Percentiles rank a stretch among this genome's conserved stretches.
These are phyloP conservation scores for Magallana gigas DNA, from an alignment of 1,140 invertebrate species.

Conservation along the genomic window DNA sequence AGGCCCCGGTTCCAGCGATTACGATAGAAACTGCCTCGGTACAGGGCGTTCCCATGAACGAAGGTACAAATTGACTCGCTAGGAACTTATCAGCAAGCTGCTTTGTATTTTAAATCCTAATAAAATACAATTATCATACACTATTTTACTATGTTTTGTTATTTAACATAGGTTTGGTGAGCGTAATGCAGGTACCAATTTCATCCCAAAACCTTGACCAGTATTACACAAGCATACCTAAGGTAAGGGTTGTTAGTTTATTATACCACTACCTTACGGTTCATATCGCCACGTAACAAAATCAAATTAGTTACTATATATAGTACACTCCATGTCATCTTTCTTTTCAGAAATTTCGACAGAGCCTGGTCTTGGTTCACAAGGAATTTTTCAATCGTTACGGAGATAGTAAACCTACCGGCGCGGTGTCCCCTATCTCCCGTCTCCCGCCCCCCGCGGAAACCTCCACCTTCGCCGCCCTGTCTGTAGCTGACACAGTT, in stretches of 20 bases:
- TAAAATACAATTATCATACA: too few relatives aligned
- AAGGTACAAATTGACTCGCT: too few relatives aligned
- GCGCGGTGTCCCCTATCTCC: neutral
- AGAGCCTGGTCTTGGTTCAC: neutral
- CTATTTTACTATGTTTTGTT: too few relatives aligned
- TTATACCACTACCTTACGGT: neutral
- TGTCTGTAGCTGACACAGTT: neutral
- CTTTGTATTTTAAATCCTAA: too few relatives aligned
- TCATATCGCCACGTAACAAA: neutral
- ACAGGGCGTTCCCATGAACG: too few relatives aligned
- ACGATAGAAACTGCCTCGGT: too few relatives aligned
- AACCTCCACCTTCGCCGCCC: neutral
- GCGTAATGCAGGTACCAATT: neutral
- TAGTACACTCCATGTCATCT: neutral
- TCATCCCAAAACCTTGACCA: neutral
- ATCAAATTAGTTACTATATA: too few relatives aligned
- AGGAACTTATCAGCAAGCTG: too few relatives aligned
- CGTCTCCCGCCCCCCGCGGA: neutral
- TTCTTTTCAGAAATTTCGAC: neutral
- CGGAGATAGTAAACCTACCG: neutral
- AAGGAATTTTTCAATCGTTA: neutral
- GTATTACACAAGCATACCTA: neutral
- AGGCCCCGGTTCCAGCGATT: too few relatives aligned
- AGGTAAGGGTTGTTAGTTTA: neutral
- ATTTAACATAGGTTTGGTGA: neutral